phyloP scores from a whole-genome alignment of 1,140 invertebrate species.

The Papilio machaon region DNA sequence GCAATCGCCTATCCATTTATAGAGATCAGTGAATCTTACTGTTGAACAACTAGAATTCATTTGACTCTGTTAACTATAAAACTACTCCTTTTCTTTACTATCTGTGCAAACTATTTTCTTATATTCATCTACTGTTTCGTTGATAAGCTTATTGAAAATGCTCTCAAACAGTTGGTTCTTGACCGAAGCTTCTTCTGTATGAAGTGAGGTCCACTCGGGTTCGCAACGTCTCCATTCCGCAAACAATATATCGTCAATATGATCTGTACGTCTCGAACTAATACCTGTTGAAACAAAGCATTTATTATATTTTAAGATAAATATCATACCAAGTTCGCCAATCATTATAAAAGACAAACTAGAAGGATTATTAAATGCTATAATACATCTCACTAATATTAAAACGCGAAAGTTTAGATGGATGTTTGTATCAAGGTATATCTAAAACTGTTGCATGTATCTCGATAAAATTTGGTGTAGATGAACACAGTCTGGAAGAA shows the following conservation, averaged over 20 bases:
- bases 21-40: too few species aligned
- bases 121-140: constrained; percentile 72
- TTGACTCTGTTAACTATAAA: constrained; percentile 8
- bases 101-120: constrained; percentile 58
- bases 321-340: too few species aligned
- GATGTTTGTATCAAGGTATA: too few species aligned
- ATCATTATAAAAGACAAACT: too few species aligned
- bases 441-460: too few species aligned
- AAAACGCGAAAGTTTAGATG: too few species aligned
- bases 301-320: not conserved
- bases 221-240: constrained; percentile 74
- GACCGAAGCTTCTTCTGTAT: constrained; percentile 67
- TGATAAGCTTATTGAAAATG: constrained; percentile 73
- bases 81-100: constrained; percentile 16
- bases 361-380: too few species aligned
- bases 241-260: constrained; percentile 76
- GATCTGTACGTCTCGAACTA: constrained; percentile 64
- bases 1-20: too few species aligned
- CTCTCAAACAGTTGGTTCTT: constrained; percentile 76
- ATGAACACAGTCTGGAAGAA: too few species aligned
- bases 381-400: too few species aligned
- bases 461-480: too few species aligned
- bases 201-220: constrained; percentile 73
- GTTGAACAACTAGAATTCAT: not conserved
- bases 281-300: constrained; percentile 54